These are phyloP conservation scores for Hymenochirus boettgeri DNA, from an alignment of 2,113 vertebrate genomes.

Conservation along the genomic window DNA sequence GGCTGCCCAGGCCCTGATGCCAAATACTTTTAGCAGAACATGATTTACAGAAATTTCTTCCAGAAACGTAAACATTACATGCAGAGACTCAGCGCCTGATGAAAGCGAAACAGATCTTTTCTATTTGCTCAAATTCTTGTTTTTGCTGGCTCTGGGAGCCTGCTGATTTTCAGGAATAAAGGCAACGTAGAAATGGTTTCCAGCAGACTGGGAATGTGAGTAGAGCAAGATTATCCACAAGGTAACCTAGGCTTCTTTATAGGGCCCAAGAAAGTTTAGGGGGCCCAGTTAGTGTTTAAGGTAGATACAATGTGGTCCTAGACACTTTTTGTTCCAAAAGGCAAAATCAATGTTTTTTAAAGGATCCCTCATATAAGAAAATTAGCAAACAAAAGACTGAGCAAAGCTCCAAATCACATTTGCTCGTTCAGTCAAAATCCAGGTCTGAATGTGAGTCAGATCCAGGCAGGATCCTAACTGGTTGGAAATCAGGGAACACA, in stretches of 20 bases:
- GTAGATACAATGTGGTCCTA: too few relatives aligned
- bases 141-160: conserved; percentile 32
- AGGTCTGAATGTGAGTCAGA: too few relatives aligned
- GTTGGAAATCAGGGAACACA: conserved; percentile 1
- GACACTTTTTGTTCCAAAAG: too few relatives aligned
- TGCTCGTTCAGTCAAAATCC: too few relatives aligned
- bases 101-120: conserved; percentile 42
- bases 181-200: conserved; percentile 19
- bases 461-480: background rate
- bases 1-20: conserved; percentile 28
- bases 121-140: conserved; percentile 38
- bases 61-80: conserved; percentile 40
- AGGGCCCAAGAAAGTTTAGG: too few relatives aligned
- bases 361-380: too few relatives aligned
- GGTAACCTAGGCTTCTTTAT: too few relatives aligned
- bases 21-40: conserved; percentile 31
- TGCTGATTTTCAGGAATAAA: conserved; percentile 31
- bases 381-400: too few relatives aligned
- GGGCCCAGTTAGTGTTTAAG: too few relatives aligned
- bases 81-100: conserved; percentile 25
- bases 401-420: too few relatives aligned
- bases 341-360: too few relatives aligned
- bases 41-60: conserved; percentile 35
- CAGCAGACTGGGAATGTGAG: conserved; percentile 12
- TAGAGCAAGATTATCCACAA: too few relatives aligned